phyloP scores from a whole-genome alignment of 1,140 invertebrate species.

The Aplysia californica region DNA sequence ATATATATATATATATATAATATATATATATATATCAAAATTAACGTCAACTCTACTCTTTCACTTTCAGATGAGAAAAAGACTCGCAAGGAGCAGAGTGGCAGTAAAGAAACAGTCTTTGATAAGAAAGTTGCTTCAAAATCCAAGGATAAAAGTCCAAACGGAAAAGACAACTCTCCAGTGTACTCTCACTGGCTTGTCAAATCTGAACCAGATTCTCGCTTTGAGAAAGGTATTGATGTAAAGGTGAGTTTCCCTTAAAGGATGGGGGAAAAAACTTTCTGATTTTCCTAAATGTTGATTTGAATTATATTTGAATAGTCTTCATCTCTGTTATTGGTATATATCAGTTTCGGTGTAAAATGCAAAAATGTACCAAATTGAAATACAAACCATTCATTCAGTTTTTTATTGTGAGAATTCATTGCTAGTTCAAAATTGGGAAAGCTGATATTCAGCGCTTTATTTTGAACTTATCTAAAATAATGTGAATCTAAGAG shows the following conservation, averaged over 20 bases:
- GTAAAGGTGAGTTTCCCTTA: constrained; percentile 47
- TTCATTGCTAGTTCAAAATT: neutral
- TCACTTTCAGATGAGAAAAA: too few species aligned
- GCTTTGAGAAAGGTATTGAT: constrained; percentile 63
- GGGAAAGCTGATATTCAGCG: too few species aligned
- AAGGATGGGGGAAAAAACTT: neutral
- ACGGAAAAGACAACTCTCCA: too few species aligned
- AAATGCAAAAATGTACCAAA: neutral
- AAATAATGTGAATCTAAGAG: too few species aligned
- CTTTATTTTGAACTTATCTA: too few species aligned
- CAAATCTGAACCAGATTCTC: constrained; percentile 63
- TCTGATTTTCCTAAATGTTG: neutral
- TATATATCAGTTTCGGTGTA: neutral
- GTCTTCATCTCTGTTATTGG: neutral
- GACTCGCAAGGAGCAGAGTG: too few species aligned
- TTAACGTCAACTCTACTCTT: too few species aligned
- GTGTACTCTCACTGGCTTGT: constrained; percentile 58
- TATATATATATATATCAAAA: too few species aligned
- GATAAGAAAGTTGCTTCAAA: too few species aligned
- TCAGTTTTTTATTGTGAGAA: neutral
- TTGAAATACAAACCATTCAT: neutral
- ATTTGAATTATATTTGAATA: neutral
- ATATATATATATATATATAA: too few species aligned
- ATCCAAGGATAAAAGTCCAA: too few species aligned
- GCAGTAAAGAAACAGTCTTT: too few species aligned